A percentile compares a stretch with the other conserved stretches of the same genome.
Evolutionary conservation across 2,888 invertebrate genomes (phyloP).

Genomic region (Watsonalla cultraria): DNA sequence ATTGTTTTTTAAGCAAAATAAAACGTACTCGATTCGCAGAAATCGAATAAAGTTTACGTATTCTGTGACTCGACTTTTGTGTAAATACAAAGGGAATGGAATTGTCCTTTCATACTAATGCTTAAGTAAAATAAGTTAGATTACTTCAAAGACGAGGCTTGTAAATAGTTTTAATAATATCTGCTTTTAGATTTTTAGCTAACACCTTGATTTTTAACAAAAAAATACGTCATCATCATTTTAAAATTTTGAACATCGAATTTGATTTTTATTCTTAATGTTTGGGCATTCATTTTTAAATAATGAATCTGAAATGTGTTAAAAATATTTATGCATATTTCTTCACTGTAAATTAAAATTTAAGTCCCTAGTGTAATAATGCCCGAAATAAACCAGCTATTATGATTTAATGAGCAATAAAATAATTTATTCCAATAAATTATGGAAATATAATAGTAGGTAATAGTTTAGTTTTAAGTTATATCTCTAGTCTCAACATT

Average conservation of each 20-base stretch:
- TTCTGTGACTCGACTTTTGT: constrained; percentile 34
- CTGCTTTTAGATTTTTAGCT: constrained; percentile 34
- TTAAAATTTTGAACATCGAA: constrained; percentile 43
- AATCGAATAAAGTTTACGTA: no score
- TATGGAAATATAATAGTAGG: constrained; percentile 30
- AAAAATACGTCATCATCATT: neutral
- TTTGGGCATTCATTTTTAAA: constrained; percentile 12
- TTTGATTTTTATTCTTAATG: constrained; percentile 26
- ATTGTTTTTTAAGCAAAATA: constrained; percentile 12
- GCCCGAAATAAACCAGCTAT: constrained; percentile 43
- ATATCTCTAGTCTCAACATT: constrained; percentile 69
- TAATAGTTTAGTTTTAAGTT: constrained; percentile 51
- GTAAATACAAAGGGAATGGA: constrained; percentile 66
- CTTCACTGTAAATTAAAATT: no score
- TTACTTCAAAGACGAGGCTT: constrained; percentile 48
- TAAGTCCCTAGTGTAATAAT: constrained; percentile 9
- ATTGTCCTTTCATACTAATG: constrained; percentile 55
- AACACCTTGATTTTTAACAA: constrained; percentile 3
- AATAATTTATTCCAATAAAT: constrained; percentile 30
- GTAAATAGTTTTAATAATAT: constrained; percentile 58
- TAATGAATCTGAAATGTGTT: no score
- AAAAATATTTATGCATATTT: constrained; percentile 10
- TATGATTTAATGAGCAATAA: constrained; percentile 17
- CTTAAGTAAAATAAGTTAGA: constrained; percentile 38
- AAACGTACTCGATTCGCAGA: no score